Evolutionary conservation across 53 echinoderm and acorn worm genomes (phyloP).

Genomic region (Pentamera pediparva): DNA sequence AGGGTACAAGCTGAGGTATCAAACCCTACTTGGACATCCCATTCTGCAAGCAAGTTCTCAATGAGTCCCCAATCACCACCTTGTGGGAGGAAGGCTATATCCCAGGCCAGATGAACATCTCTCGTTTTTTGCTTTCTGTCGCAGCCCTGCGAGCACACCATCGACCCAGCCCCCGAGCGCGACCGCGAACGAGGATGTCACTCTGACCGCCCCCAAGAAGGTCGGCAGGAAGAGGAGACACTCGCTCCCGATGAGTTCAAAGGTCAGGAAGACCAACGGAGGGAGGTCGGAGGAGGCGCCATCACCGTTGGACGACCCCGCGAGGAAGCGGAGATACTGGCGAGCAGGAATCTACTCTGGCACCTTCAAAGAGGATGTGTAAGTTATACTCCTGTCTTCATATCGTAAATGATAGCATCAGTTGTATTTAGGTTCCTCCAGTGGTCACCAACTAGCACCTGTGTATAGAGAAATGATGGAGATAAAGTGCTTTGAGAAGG

Average conservation of each 20-base stretch:
- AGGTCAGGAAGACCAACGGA: constrained; percentile 18
- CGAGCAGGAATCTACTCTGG: constrained; percentile 93
- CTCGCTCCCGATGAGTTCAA: neutral
- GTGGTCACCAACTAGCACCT: no score
- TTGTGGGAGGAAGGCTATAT: no score
- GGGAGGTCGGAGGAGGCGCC: constrained; percentile 46
- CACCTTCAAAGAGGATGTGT: constrained; percentile 81
- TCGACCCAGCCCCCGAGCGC: neutral
- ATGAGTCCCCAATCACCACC: no score
- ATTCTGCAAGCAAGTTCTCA: no score
- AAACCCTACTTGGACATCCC: no score
- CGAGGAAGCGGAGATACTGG: constrained; percentile 69
- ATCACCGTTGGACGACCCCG: constrained; percentile 25
- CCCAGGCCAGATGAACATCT: no score
- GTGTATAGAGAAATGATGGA: no score
- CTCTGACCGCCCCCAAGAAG: neutral
- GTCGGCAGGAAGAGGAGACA: constrained; percentile 10
- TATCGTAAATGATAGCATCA: no score
- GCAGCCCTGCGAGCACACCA: neutral
- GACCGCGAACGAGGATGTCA: neutral
- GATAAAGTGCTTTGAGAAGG: no score
- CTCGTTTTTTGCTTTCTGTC: no score
- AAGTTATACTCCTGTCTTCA: constrained; percentile 30
- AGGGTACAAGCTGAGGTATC: no score
- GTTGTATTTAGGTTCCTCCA: no score